These are phyloP conservation scores for Nothoprocta pentlandii DNA, from an alignment of 2,113 vertebrate genomes.

Conservation along the genomic window DNA sequence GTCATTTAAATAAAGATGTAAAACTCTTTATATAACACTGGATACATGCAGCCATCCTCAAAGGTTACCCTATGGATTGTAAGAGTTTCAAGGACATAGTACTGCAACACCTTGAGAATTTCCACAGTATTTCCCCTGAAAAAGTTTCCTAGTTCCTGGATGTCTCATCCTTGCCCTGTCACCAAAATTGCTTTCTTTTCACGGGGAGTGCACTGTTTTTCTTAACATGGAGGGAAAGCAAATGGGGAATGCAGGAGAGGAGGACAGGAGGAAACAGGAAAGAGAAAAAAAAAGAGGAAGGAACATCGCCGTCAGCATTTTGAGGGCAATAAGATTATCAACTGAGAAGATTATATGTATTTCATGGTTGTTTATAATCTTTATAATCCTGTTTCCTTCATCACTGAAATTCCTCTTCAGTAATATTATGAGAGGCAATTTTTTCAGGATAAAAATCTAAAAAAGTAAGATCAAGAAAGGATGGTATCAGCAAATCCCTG, in stretches of 20 bases:
- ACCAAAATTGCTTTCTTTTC: background rate
- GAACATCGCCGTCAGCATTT: background rate
- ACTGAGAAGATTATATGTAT: background rate
- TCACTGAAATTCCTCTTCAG: background rate
- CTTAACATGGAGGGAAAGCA: background rate
- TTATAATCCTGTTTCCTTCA: background rate
- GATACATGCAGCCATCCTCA: slow-evolving; percentile 31
- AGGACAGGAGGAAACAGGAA: background rate
- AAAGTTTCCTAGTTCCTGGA: background rate
- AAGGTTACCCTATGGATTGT: slow-evolving; percentile 30
- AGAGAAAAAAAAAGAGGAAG: background rate
- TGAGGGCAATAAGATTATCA: background rate
- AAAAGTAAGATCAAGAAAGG: background rate
- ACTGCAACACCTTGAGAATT: background rate
- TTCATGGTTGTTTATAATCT: background rate
- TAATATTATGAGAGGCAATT: background rate
- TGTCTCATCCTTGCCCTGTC: background rate
- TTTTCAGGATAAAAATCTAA: background rate
- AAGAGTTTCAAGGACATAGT: slow-evolving; percentile 46
- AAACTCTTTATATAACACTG: slow-evolving; percentile 37
- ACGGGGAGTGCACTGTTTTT: background rate
- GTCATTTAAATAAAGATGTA: slow-evolving; percentile 63
- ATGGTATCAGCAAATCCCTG: background rate
- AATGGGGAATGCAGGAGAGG: background rate
- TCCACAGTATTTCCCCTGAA: background rate